A percentile compares a stretch with the other conserved stretches of the same genome.
These are phyloP conservation scores for Leptopilina drosophilae DNA, from an alignment of 2,888 invertebrate genomes.

Conservation along the genomic window DNA sequence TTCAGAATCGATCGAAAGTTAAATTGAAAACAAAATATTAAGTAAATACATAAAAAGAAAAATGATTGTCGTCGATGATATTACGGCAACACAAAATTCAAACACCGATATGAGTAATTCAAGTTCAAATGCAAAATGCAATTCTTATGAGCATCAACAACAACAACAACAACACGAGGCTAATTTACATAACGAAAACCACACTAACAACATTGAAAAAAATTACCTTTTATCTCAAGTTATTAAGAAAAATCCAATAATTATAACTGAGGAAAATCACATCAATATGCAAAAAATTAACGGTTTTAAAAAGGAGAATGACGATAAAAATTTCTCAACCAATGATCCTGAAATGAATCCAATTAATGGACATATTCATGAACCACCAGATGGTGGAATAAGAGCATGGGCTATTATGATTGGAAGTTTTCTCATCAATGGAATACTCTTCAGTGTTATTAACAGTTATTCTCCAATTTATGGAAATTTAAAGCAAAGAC, in stretches of 20 bases:
- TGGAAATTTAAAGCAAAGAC: slow-evolving; percentile 82
- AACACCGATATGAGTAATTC: slow-evolving; percentile 48
- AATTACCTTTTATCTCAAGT: slow-evolving; percentile 36
- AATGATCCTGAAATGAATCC: slow-evolving; percentile 43
- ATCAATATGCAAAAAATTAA: slow-evolving; percentile 43
- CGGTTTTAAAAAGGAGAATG: slow-evolving; percentile 34
- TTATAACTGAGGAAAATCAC: slow-evolving; percentile 8
- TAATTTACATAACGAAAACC: slow-evolving; percentile 43
- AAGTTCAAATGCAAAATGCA: slow-evolving; percentile 46
- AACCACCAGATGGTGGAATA: slow-evolving; percentile 60
- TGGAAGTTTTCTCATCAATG: slow-evolving; percentile 92
- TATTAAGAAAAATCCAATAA: slow-evolving; percentile 19
- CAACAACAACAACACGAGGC: slow-evolving; percentile 27
- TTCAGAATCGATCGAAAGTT: background rate
- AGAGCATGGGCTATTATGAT: slow-evolving; percentile 90
- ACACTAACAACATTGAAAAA: slow-evolving; percentile 37
- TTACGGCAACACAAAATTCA: slow-evolving; percentile 49
- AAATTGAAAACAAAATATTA: background rate
- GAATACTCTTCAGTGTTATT: slow-evolving; percentile 92
- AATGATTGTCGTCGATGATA: slow-evolving; percentile 53
- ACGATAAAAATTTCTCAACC: slow-evolving; percentile 24
- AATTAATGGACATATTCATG: slow-evolving; percentile 22
- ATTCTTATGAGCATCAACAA: slow-evolving; percentile 45
- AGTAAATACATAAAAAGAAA: slow-evolving; percentile 12
- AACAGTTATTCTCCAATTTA: slow-evolving; percentile 92